Evolutionary conservation across 2,888 invertebrate genomes (phyloP), one percentile per base, ranked within the genome.

Genomic region (Drosophila greeni): DNA sequence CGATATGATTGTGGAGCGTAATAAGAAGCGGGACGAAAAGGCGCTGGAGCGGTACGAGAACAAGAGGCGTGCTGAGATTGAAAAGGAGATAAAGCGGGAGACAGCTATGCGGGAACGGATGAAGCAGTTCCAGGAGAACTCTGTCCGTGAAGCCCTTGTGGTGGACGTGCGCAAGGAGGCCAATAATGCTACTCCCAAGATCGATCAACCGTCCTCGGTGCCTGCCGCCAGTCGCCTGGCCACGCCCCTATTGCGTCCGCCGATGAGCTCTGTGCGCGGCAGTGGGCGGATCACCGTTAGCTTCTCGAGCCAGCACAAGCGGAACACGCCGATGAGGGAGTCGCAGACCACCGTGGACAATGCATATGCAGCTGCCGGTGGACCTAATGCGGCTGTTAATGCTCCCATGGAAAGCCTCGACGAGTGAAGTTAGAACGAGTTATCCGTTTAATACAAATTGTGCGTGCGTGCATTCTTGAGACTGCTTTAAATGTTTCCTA

Each of bases 21-120:
- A 87, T 60, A 87, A 88, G 34, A 85, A 87, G 65, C 84, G 85
- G 0, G 88, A 89, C 49, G 81, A 88, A 48, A 77, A 84, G 62
- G 84, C 85, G 0, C 39, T 86, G 16, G 86, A 86, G 42, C 80
- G 86, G 12, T 87, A 78, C 49, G 87, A 86, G n/a, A 76, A 80
- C 16, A 88, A 88, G 60, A 74, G 85, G 1, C 85, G 87, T 5
- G 64, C 73, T 0, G 88, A 87, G 75, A 85, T 88, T 24, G 76
- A 86, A 5, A 85, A 82, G 61, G 88, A 88, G 66, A 74, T 89
- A 0, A 78, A 78, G 31, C 80, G 88, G 2, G 88, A 88, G 24
- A 73, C 85, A 0, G 86, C 82, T 3, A 84, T 87, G 75, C 77
- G 85, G 9, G 87, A 88, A 24, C 86, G 88, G 8, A 67, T 88